Percentiles rank a stretch among this genome's conserved stretches.
Evolutionary conservation across 2,113 vertebrate species (phyloP).

Genomic region (Ibidorhyncha struthersii): DNA sequence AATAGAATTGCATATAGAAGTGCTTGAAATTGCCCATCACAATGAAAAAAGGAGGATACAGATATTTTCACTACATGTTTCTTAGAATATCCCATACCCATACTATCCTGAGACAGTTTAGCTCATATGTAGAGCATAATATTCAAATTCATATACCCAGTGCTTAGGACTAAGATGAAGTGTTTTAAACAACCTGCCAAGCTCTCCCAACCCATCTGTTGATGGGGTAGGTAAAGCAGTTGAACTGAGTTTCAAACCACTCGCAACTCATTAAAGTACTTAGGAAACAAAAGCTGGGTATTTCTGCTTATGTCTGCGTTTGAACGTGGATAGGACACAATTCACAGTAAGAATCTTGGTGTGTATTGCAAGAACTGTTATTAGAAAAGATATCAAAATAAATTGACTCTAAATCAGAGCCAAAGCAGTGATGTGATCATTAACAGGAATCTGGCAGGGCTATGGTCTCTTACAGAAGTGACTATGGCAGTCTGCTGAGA

Average conservation of each 20-base stretch:
- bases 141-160: background rate
- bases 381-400: background rate
- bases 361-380: background rate
- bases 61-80: background rate
- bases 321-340: background rate
- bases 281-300: background rate
- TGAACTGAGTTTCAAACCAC: background rate
- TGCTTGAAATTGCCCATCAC: background rate
- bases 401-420: background rate
- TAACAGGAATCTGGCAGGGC: background rate
- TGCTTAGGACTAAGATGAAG: background rate
- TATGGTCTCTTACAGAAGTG: background rate
- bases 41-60: background rate
- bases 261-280: background rate
- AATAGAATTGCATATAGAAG: background rate
- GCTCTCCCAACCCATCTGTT: background rate
- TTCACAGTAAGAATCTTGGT: background rate
- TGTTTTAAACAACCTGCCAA: background rate
- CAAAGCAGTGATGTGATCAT: accelerated
- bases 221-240: background rate
- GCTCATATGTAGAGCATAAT: background rate
- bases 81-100: background rate
- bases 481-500: background rate
- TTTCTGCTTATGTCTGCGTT: background rate
- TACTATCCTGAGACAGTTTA: background rate